These are phyloP conservation scores for Caenorhabditis sp. DNA, from an alignment of 2,888 invertebrate species.

Conservation along the genomic window DNA sequence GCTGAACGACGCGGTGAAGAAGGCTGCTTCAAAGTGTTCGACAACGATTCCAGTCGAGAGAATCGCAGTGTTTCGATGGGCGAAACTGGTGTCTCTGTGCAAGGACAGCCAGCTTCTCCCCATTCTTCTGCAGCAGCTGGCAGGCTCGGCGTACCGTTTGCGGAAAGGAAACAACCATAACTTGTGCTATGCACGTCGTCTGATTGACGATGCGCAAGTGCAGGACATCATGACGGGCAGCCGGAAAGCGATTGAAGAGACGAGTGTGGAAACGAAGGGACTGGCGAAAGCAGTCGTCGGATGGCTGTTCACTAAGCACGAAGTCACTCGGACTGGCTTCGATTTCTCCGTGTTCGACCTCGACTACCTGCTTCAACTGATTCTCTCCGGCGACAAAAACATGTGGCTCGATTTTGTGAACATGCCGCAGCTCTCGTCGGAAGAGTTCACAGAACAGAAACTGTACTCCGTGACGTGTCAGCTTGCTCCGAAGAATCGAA, in stretches of 20 bases:
- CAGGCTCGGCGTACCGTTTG: slow-evolving; percentile 56
- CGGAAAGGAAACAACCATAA: slow-evolving; percentile 55
- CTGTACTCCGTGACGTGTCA: slow-evolving; percentile 62
- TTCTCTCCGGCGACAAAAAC: slow-evolving; percentile 65
- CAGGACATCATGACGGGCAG: slow-evolving; percentile 31
- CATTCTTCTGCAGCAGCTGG: slow-evolving; percentile 71
- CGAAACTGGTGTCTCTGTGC: slow-evolving; percentile 49
- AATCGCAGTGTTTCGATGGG: slow-evolving; percentile 73
- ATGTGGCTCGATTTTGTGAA: slow-evolving; percentile 75
- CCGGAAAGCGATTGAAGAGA: slow-evolving; percentile 45
- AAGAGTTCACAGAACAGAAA: slow-evolving; percentile 61
- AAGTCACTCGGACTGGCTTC: slow-evolving; percentile 62
- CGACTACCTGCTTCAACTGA: slow-evolving; percentile 75
- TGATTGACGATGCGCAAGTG: slow-evolving; percentile 50
- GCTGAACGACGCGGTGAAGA: slow-evolving; percentile 68
- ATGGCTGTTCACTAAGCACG: slow-evolving; percentile 60
- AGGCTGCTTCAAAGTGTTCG: slow-evolving; percentile 71
- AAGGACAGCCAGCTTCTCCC: slow-evolving; percentile 62
- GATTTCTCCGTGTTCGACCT: slow-evolving; percentile 69
- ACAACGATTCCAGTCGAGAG: slow-evolving; percentile 64
- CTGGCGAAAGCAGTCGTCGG: slow-evolving; percentile 57
- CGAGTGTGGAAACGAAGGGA: slow-evolving; percentile 45
- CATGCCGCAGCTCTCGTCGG: slow-evolving; percentile 50
- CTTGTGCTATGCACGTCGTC: slow-evolving; percentile 59
- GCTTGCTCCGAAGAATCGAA: slow-evolving; percentile 40